Percentiles rank a stretch among this genome's conserved stretches.
These are phyloP conservation scores for Ascidia mentula DNA, from an alignment of 23 tunicate species.

Conservation along the genomic window DNA sequence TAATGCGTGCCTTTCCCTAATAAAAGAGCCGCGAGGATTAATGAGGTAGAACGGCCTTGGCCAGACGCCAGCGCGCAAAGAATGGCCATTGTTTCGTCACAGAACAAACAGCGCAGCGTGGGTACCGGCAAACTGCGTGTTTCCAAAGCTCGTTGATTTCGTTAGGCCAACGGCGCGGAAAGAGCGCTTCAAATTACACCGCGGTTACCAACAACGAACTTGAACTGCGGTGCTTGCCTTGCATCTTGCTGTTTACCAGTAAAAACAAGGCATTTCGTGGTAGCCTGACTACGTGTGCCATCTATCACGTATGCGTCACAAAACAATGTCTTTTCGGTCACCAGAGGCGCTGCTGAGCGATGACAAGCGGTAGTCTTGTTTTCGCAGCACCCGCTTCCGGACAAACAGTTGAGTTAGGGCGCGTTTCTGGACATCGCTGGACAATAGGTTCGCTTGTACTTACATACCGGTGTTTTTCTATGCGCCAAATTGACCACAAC, in stretches of 20 bases:
- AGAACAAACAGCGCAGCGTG: background rate
- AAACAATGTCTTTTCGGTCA: no score
- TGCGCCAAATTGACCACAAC: background rate
- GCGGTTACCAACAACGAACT: background rate
- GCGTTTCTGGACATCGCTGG: background rate
- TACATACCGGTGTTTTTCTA: background rate
- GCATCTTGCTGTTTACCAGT: background rate
- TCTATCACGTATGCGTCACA: background rate
- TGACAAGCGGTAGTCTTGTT: background rate
- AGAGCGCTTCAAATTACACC: background rate
- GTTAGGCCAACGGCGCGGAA: constrained; percentile 2
- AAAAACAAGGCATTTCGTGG: background rate
- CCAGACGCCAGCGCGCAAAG: background rate
- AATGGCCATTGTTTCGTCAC: constrained; percentile 13
- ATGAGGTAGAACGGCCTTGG: constrained; percentile 1
- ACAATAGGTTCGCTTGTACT: background rate
- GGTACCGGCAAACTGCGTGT: background rate
- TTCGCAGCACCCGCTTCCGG: background rate
- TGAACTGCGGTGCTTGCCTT: background rate
- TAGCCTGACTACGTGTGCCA: background rate
- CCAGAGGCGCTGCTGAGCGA: background rate
- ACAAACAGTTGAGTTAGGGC: background rate
- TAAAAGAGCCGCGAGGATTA: background rate
- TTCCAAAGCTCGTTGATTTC: constrained; percentile 1
- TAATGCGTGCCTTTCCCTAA: constrained; percentile 5